Evolutionary conservation across 2,888 invertebrate genomes (phyloP).

Genomic region (Aspidiotus destructor): DNA sequence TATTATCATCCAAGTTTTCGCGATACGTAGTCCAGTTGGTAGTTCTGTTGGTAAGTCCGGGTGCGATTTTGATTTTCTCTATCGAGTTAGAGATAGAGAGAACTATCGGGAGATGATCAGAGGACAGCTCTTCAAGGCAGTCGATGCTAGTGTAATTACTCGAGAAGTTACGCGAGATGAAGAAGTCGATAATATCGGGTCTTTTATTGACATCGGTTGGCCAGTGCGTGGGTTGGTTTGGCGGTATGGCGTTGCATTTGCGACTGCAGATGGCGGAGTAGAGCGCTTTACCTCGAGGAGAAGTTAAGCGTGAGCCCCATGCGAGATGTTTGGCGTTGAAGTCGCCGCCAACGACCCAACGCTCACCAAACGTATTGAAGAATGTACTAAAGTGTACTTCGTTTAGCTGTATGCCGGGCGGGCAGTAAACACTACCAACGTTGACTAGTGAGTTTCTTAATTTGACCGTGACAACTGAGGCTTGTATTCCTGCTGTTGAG

Average conservation of each 20-base stretch:
- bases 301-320: conserved; percentile 37
- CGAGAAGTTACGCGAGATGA: conserved; percentile 33
- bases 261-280: background rate
- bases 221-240: conserved; percentile 37
- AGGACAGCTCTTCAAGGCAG: conserved; percentile 3
- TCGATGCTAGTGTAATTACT: conserved; percentile 1
- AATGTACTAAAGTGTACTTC: background rate
- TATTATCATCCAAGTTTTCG: background rate
- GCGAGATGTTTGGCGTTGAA: conserved; percentile 35
- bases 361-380: background rate
- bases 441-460: conserved; percentile 6
- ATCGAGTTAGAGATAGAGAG: background rate
- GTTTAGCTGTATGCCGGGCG: conserved; percentile 5
- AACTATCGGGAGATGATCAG: background rate
- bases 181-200: conserved; percentile 36
- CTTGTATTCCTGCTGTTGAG: conserved; percentile 7
- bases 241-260: conserved; percentile 23
- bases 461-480: conserved; percentile 1
- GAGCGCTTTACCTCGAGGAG: conserved; percentile 27
- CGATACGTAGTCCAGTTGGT: conserved; percentile 6
- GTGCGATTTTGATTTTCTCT: background rate
- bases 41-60: background rate
- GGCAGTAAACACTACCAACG: conserved; percentile 6
- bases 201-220: conserved; percentile 35
- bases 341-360: background rate